These are phyloP conservation scores for Lissocephala sabroskyi DNA, from an alignment of 2,888 invertebrate genomes.

Conservation along the genomic window DNA sequence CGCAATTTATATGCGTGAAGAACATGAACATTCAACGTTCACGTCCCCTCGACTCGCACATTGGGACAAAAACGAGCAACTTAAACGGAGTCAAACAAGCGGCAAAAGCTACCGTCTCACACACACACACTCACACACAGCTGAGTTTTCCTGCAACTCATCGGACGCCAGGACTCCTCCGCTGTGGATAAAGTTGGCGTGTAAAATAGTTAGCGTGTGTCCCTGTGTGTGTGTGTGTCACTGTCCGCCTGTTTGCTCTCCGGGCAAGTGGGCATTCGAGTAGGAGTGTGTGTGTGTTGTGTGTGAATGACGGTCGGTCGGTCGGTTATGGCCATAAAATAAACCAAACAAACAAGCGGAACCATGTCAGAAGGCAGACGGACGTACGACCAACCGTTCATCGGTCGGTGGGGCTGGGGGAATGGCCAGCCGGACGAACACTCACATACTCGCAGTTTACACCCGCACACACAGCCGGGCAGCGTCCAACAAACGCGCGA, in stretches of 20 bases:
- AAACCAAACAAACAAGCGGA: constrained; percentile 69
- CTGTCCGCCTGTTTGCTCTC: constrained; percentile 5
- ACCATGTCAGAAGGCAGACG: constrained; percentile 59
- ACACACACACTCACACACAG: constrained; percentile 11
- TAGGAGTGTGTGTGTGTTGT: constrained; percentile 7
- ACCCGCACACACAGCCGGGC: constrained; percentile 4
- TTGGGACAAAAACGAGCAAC: constrained; percentile 39
- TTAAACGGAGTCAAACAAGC: constrained; percentile 58
- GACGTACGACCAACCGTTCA: constrained; percentile 4
- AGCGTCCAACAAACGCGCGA: background rate
- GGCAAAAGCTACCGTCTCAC: constrained; percentile 56
- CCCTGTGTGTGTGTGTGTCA: constrained; percentile 6
- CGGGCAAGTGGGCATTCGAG: background rate
- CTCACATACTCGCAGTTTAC: constrained; percentile 29
- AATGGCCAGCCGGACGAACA: constrained; percentile 5
- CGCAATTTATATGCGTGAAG: constrained; percentile 62
- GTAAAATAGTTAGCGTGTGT: constrained; percentile 8
- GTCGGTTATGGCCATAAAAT: constrained; percentile 69
- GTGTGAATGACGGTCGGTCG: constrained; percentile 11
- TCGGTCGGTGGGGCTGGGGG: too few species aligned
- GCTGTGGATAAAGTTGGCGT: constrained; percentile 6
- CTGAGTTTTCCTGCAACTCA: too few species aligned
- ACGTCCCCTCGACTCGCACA: constrained; percentile 10
- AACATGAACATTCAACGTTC: constrained; percentile 17
- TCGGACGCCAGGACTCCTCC: too few species aligned